Evolutionary conservation across 2,888 invertebrate genomes (phyloP).

Genomic region (Cotesia congregata): DNA sequence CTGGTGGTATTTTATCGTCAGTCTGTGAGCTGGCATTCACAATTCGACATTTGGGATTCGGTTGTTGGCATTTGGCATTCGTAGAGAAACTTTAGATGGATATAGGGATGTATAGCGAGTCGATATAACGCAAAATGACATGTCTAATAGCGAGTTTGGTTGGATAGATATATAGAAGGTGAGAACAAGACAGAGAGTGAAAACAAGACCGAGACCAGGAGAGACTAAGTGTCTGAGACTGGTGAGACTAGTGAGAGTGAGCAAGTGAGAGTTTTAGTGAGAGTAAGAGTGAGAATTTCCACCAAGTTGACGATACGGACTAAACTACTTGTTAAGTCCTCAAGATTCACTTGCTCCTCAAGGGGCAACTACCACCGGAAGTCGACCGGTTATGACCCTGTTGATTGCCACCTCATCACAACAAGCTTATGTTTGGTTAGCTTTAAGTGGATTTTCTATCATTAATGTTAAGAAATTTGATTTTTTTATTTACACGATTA

Average conservation of each 20-base stretch:
- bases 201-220: background rate
- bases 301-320: conserved; percentile 51
- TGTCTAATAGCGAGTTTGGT: background rate
- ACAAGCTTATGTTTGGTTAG: background rate
- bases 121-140: background rate
- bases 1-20: background rate
- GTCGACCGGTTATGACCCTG: conserved; percentile 58
- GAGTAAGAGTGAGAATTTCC: background rate
- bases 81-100: background rate
- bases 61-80: too few relatives aligned
- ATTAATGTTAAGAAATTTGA: too few relatives aligned
- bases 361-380: conserved; percentile 42
- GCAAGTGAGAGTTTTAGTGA: background rate
- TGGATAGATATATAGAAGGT: background rate
- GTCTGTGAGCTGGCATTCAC: too few relatives aligned
- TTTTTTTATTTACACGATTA: too few relatives aligned
- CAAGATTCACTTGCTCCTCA: conserved; percentile 53
- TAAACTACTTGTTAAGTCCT: conserved; percentile 65
- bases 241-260: background rate
- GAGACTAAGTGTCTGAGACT: background rate
- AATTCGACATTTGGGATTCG: too few relatives aligned
- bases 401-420: conserved; percentile 56
- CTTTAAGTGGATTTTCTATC: background rate
- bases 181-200: background rate
- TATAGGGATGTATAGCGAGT: background rate